Percentiles rank a stretch among this genome's conserved stretches.
Evolutionary conservation across 2,888 invertebrate species (phyloP).

Genomic region (Synanthedon vespiformis): DNA sequence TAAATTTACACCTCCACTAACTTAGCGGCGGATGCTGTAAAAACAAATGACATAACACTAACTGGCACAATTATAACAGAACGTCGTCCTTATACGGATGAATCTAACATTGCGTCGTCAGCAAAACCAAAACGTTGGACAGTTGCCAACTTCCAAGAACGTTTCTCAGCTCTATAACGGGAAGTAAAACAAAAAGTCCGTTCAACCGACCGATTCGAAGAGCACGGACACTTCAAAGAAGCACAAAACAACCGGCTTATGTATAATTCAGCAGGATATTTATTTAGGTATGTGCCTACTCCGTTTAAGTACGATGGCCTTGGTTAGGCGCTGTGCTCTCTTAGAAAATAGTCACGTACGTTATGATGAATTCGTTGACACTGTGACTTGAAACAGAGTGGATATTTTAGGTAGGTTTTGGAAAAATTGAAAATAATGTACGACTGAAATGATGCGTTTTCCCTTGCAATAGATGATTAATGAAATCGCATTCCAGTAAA

Average conservation of each 20-base stretch:
- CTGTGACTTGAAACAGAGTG: too few relatives aligned
- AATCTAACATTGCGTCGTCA: neutral
- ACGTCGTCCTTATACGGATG: neutral
- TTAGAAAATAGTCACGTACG: slow-evolving; percentile 34
- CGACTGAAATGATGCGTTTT: too few relatives aligned
- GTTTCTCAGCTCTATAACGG: slow-evolving; percentile 27
- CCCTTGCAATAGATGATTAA: too few relatives aligned
- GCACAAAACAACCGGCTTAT: slow-evolving; percentile 16
- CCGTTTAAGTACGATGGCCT: slow-evolving; percentile 24
- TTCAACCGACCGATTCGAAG: slow-evolving; percentile 24
- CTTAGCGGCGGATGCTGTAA: too few relatives aligned
- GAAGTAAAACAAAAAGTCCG: slow-evolving; percentile 17
- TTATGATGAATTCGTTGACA: slow-evolving; percentile 9
- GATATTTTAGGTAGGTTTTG: too few relatives aligned
- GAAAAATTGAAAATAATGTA: too few relatives aligned
- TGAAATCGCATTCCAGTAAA: too few relatives aligned
- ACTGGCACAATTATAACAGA: neutral
- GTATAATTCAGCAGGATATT: slow-evolving; percentile 36
- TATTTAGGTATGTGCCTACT: slow-evolving; percentile 12
- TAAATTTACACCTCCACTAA: too few relatives aligned
- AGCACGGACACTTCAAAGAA: slow-evolving; percentile 24
- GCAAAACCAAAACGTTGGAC: slow-evolving; percentile 28
- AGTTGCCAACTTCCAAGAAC: slow-evolving; percentile 42
- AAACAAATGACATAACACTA: neutral
- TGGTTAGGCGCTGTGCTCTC: slow-evolving; percentile 23